Evolutionary conservation across 1,140 invertebrate genomes (phyloP), one percentile per base, ranked within the genome.

Genomic region (Cryptotermes secundus): DNA sequence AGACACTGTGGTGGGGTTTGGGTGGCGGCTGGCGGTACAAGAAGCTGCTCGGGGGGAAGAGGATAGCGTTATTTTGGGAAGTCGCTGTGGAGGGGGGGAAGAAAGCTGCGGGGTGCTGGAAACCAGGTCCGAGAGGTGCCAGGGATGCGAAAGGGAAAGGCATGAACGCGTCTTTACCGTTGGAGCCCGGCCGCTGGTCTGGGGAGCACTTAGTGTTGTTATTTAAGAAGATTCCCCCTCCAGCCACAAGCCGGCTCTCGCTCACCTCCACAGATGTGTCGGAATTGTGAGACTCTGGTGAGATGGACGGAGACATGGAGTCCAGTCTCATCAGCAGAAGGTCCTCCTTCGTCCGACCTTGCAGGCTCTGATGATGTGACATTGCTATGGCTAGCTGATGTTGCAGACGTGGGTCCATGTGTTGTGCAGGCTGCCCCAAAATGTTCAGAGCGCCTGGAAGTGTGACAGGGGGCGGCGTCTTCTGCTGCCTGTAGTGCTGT

Each of bases 241-340:
- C 45, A 34, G 45, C 45, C 16, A 49, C 14, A 2, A 36, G 12
- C 0, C 91, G 88, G 79, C 91, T 89, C 80, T 93, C 93, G 34
- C 91, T 91, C 36, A 93, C 89, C 87, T 94, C 93, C 31, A 94
- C 90, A 0, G 93, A 94, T 16, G 94, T 94, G 85, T 95, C 94
- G 81, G 94, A 95, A 86, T 95, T 94, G 85, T 95, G 94, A 0
- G 94, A 95, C 84, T 95, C 95, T 0, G 95, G 95, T 0, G 94
- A 95, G 81, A 95, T 93, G 80, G 93, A 94, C 0, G 94, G 94
- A 0, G 93, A 93, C 0, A 91, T 91, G 0, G 93, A 91, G 81
- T 95, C 94, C 42, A 95, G 85, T 4, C 93, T 92, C 79, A 94
- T 87, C 86, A 94, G 89, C 85, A 93, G 91, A 0, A 93, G 83